These are phyloP conservation scores for Scaptomyza montana DNA, from an alignment of 1,140 invertebrate genomes.

Conservation along the genomic window DNA sequence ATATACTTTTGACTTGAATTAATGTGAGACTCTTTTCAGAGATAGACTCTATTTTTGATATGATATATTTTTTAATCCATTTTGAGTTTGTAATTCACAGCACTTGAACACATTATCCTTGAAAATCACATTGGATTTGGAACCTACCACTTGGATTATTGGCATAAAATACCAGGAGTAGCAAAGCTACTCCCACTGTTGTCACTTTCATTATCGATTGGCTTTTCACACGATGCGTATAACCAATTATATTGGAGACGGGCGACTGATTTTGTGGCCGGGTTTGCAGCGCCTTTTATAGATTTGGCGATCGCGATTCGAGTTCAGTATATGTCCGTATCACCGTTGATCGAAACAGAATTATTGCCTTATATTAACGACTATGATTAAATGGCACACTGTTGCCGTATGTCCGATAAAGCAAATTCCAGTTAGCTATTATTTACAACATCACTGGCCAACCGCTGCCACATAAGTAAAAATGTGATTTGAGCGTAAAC, in stretches of 20 bases:
- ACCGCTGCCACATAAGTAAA: background rate
- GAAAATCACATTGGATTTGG: slow-evolving; percentile 2
- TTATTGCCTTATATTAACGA: slow-evolving; percentile 65
- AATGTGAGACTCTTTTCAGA: too few species aligned
- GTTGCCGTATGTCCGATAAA: slow-evolving; percentile 57
- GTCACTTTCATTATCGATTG: slow-evolving; percentile 49
- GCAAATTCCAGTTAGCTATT: slow-evolving; percentile 43
- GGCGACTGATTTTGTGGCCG: slow-evolving; percentile 59
- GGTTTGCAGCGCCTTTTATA: slow-evolving; percentile 57
- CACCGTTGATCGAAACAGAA: slow-evolving; percentile 20
- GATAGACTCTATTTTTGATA: too few species aligned
- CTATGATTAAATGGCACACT: slow-evolving; percentile 39
- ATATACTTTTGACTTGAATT: too few species aligned
- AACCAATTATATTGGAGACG: slow-evolving; percentile 50
- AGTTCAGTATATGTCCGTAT: slow-evolving; percentile 26
- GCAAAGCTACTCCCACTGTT: slow-evolving; percentile 49
- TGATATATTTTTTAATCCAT: background rate
- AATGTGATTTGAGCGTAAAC: background rate
- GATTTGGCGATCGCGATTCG: slow-evolving; percentile 39
- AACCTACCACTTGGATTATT: slow-evolving; percentile 65
- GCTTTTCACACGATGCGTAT: slow-evolving; percentile 54
- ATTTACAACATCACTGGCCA: slow-evolving; percentile 30
- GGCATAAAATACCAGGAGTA: slow-evolving; percentile 51
- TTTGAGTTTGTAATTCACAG: background rate
- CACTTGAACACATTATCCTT: slow-evolving; percentile 25